Conservation (phyloP, 2,888 invertebrate species). For the Drosophila ustulata region DNA sequence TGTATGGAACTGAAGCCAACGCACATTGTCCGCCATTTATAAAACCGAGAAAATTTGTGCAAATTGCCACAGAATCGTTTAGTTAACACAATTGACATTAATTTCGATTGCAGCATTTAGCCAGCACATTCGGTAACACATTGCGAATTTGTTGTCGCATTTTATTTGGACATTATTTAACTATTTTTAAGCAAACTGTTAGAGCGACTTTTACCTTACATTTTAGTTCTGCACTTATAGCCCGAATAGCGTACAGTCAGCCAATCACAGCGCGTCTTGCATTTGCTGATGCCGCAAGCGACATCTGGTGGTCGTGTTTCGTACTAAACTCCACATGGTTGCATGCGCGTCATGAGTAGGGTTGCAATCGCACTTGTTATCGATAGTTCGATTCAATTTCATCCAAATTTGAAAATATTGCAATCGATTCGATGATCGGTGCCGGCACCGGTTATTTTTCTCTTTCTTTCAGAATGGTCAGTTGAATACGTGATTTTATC, state of each 20-base stretch:
- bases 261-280: slow-evolving; percentile 75
- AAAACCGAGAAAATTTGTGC: slow-evolving; percentile 63
- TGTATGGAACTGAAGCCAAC: slow-evolving; percentile 68
- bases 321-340: slow-evolving; percentile 51
- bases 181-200: slow-evolving; percentile 64
- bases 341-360: slow-evolving; percentile 33
- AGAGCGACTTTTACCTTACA: slow-evolving; percentile 76
- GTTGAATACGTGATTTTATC: not conserved
- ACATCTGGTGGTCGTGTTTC: slow-evolving; percentile 67
- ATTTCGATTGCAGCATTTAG: slow-evolving; percentile 39
- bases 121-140: slow-evolving; percentile 41
- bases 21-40: slow-evolving; percentile 81
- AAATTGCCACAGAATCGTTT: slow-evolving; percentile 23
- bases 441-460: slow-evolving; percentile 24
- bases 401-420: slow-evolving; percentile 40
- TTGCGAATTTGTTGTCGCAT: slow-evolving; percentile 36
- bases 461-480: not conserved
- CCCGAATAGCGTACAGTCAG: slow-evolving; percentile 65
- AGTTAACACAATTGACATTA: slow-evolving; percentile 33
- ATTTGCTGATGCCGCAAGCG: slow-evolving; percentile 60
- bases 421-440: not conserved
- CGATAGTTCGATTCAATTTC: slow-evolving; percentile 27
- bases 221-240: slow-evolving; percentile 65
- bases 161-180: slow-evolving; percentile 66
- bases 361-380: slow-evolving; percentile 33